Evolutionary conservation across 1,140 invertebrate species (phyloP).

Genomic region (Teleopsis dalmanni): DNA sequence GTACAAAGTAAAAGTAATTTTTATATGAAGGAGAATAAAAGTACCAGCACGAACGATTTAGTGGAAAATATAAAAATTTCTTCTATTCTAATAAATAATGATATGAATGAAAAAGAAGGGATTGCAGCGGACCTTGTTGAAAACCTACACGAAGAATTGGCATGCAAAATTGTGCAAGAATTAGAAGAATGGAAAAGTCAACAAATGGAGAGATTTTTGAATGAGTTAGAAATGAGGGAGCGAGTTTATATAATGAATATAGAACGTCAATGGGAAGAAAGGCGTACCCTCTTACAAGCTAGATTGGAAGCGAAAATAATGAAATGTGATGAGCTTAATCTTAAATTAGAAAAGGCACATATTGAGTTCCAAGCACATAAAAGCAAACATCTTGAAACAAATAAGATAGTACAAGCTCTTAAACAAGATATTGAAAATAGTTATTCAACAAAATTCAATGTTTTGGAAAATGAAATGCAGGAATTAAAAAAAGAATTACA

Average conservation of each 20-base stretch:
- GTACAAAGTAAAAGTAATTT: neutral
- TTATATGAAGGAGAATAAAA: neutral
- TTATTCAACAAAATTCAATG: conserved; percentile 2
- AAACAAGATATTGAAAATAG: conserved; percentile 4
- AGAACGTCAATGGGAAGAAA: conserved; percentile 9
- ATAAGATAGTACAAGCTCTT: neutral
- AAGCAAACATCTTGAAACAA: neutral
- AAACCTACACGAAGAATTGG: neutral
- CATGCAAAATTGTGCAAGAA: conserved; percentile 5
- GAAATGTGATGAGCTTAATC: conserved; percentile 9
- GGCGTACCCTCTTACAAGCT: neutral
- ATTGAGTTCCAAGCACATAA: neutral
- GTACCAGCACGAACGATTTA: neutral
- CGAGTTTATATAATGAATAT: conserved; percentile 11
- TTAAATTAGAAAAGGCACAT: conserved; percentile 7
- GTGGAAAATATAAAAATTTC: neutral
- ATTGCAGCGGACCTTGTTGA: conserved; percentile 4
- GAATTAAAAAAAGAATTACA: conserved; percentile 1
- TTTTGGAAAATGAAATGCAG: conserved; percentile 5
- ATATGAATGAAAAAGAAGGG: too few species aligned
- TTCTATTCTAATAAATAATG: neutral
- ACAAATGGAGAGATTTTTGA: conserved; percentile 17
- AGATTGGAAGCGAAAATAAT: conserved; percentile 3
- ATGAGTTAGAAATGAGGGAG: conserved; percentile 16
- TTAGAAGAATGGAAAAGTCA: conserved; percentile 20